A percentile compares a stretch with the other conserved stretches of the same genome.
phyloP scores from a whole-genome alignment of 2,113 vertebrate genomes.

The Pithys albifrons region DNA sequence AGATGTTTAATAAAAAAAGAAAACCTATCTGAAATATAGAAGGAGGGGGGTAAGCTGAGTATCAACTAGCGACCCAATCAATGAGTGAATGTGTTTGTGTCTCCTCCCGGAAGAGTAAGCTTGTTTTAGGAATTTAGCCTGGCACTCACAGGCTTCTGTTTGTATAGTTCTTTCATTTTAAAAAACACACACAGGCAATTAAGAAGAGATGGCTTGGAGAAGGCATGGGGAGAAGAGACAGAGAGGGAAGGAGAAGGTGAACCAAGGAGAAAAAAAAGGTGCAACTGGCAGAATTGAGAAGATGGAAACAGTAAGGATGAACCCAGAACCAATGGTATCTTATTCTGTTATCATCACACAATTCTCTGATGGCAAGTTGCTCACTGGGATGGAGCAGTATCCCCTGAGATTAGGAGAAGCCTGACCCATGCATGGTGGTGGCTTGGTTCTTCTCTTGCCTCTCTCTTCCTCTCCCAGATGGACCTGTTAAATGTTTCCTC shows the following conservation, averaged over 20 bases:
- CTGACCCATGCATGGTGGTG: neutral
- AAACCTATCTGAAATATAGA: conserved; percentile 54
- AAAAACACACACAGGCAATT: conserved; percentile 34
- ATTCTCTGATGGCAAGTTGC: neutral
- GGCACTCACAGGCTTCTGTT: conserved; percentile 16
- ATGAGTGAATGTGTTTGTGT: conserved; percentile 62
- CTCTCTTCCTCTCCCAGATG: neutral
- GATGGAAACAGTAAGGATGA: neutral
- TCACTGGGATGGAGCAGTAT: neutral
- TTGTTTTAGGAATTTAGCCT: conserved; percentile 59
- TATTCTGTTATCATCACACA: neutral
- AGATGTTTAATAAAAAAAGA: conserved; percentile 58
- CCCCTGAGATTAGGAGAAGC: neutral
- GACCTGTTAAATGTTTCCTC: neutral
- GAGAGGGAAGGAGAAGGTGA: neutral
- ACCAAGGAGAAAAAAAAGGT: neutral
- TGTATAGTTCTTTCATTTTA: conserved; percentile 58
- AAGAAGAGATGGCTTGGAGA: conserved; percentile 26
- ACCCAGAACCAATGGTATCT: neutral
- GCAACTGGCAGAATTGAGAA: neutral
- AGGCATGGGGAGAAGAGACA: conserved; percentile 18
- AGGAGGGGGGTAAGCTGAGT: conserved; percentile 42
- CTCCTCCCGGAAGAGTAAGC: conserved; percentile 55
- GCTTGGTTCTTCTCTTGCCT: neutral
- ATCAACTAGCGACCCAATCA: conserved; percentile 61